phyloP scores from a whole-genome alignment of 2,113 vertebrate genomes.

The Hippocampus zosterae region DNA sequence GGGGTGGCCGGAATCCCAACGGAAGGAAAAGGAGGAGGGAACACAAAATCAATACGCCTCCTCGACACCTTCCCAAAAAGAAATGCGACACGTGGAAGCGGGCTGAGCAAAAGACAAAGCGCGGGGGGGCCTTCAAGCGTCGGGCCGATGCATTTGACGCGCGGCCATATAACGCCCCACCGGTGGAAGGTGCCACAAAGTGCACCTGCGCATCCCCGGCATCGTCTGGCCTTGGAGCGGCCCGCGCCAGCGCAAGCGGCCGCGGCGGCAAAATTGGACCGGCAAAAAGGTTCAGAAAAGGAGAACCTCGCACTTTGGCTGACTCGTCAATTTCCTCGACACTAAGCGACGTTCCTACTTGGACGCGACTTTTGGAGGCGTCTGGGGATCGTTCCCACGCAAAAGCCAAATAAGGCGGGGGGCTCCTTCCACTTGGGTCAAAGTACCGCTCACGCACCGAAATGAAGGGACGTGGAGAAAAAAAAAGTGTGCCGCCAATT shows the following conservation, averaged over 20 bases:
- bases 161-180: neutral
- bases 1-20: slow-evolving; percentile 55
- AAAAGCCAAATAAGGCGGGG: neutral
- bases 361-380: too few species aligned
- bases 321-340: too few species aligned
- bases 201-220: too few species aligned
- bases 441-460: neutral
- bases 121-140: slow-evolving; percentile 54
- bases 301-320: too few species aligned
- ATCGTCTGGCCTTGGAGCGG: too few species aligned
- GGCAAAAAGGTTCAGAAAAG: too few species aligned
- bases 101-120: slow-evolving; percentile 25
- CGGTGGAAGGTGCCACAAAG: neutral
- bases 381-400: too few species aligned
- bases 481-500: slow-evolving; percentile 34
- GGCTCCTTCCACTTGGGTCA: neutral
- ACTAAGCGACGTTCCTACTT: too few species aligned
- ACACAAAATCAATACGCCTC: slow-evolving; percentile 85
- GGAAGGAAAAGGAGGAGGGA: slow-evolving; percentile 78
- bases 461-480: neutral
- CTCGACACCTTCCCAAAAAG: slow-evolving; percentile 74
- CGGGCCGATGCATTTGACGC: too few species aligned
- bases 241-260: too few species aligned
- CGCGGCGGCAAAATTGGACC: too few species aligned
- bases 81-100: slow-evolving; percentile 50